Evolutionary conservation across 2,797 vertebrate genomes (phyloP), one percentile per base, ranked within the genome.

Genomic region (Champsocephalus esox): DNA sequence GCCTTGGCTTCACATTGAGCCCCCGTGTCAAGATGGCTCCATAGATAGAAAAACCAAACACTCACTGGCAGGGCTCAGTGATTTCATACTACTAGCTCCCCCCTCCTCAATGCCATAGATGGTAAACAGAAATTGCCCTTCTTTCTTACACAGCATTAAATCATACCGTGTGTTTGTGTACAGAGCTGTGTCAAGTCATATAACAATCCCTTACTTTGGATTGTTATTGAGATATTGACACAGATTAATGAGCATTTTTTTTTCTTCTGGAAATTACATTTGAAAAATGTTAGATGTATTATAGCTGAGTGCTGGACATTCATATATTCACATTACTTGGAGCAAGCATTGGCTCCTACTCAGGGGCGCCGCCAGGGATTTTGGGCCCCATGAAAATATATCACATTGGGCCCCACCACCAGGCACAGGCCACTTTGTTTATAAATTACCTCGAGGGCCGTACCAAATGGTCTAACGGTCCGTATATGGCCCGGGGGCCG

Each of bases 1-100:
- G 56, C 32, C 8, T 67, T 32, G 57, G 57, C 60, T 62, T 79
- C 71, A 57, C 43, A 60, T 60, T 48, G 24, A 69, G 70, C 67
- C 68, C 62, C 66, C 5, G 5, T 54, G 69, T 89, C 66, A 73
- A 74, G 75, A 76, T 66, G 75, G 17, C 70, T 79, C 51, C 49
- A 56, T 46, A 80, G 80, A 87, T 73, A 65, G 57, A 85, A 75
- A 86, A 24, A 24, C 34, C 67, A 60, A 78, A 60, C 68, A 58
- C 44, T 66, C 64, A 55, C 72, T 73, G 75, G 44, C 79, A 73
- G 58, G 43, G 64, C 56, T 62, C 51, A 45, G 16, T 73, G 54
- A 28, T 52, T 69, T 61, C 46, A 65, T 66, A 68, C 44, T 43
- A 12, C 52, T 43, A 50, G 12, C 58, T 50, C 61, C 48, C 13